Evolutionary conservation across 2,797 vertebrate genomes (phyloP), one percentile per base, ranked within the genome.

Genomic region (Ptychobarbus kaznakovi): DNA sequence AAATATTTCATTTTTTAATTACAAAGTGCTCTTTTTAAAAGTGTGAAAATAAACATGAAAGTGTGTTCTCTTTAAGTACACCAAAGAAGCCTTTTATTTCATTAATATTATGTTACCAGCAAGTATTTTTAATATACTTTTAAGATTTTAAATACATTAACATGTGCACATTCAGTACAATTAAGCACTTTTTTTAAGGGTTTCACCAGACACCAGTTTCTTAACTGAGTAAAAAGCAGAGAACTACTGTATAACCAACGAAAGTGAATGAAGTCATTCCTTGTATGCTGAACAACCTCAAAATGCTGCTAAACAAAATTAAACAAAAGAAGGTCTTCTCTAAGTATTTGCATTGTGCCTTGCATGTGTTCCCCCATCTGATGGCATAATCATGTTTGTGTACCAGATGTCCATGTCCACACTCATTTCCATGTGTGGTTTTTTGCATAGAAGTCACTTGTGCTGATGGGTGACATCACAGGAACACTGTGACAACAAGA

Each of bases 311-410:
- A 49, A 76, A 80, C 28, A 66, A 66, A 42, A 1, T 25, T 80
- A 61, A 83, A 80, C 82, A 87, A 74, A 83, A 49, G 46, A 81
- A 49, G 22, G 69, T 28, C 18, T 88, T 74, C 56, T 78, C 74
- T 89, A 20, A 70, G n/a, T 20, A 82, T 82, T 90, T 88, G 80
- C 87, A 87, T 65, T 68, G 74, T 79, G 77, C 58, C 70, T 87
- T 89, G 89, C 84, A 89, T 86, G 49, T 66, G 86, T 86, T 89
- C 75, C 86, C 86, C 89, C 78, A 87, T 89, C 82, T 49, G 70
- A 89, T 95, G 93, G 81, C 87, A 92, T 93, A 92, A 93, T 69
- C 70, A 49, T 51, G 93, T 95, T 94, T 94, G 92, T 91, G 90
- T 94, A 90, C 89, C 84, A 88, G 73, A 85, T 75, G 72, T 86